A percentile compares a stretch with the other conserved stretches of the same genome.
phyloP scores from a whole-genome alignment of 2,113 vertebrate genomes.

The Nettapus auritus region DNA sequence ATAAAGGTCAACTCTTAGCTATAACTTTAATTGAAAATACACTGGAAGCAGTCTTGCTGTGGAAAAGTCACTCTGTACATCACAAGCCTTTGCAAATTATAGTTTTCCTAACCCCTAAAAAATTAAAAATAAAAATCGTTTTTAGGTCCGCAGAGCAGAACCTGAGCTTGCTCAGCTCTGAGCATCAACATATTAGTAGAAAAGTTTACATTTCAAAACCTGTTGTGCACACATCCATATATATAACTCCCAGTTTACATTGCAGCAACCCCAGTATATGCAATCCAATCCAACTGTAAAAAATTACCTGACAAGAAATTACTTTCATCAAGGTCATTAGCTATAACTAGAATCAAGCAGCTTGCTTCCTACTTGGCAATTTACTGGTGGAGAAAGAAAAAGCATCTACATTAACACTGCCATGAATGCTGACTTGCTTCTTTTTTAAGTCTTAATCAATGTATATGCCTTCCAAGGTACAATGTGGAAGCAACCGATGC shows the following conservation, averaged over 20 bases:
- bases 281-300: background rate
- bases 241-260: background rate
- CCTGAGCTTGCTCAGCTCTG: background rate
- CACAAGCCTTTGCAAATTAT: background rate
- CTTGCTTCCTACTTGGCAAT: background rate
- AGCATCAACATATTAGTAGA: background rate
- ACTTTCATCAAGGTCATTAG: background rate
- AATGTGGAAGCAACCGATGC: background rate
- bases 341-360: background rate
- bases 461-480: background rate
- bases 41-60: background rate
- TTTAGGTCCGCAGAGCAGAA: background rate
- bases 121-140: no score
- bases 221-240: rapidly evolving
- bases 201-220: background rate
- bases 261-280: background rate
- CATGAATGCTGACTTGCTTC: background rate
- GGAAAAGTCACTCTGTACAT: background rate
- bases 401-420: no score
- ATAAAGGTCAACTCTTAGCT: background rate
- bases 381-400: background rate
- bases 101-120: background rate
- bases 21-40: background rate
- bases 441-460: background rate
- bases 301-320: background rate